phyloP scores from a whole-genome alignment of 2,113 vertebrate genomes.

The Antechinus stuartii region DNA sequence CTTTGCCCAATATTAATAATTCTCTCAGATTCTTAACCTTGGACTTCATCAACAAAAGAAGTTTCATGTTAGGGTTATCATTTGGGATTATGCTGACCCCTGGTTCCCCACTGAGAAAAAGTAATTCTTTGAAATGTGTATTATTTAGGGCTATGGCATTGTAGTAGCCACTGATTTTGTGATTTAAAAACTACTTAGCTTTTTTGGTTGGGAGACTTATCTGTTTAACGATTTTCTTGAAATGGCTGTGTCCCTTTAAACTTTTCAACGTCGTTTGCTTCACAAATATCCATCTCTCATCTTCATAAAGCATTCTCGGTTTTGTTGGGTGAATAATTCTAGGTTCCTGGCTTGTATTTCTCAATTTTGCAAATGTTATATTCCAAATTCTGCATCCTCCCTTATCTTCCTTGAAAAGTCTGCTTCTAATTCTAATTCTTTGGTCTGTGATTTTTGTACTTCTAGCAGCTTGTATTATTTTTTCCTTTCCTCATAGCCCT shows the following conservation, averaged over 20 bases:
- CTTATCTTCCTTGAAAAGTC: neutral
- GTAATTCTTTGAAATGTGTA: neutral
- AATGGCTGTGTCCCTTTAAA: neutral
- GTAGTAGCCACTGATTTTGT: neutral
- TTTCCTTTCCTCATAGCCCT: neutral
- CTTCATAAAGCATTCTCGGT: neutral
- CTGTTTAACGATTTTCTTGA: neutral
- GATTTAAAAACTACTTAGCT: neutral
- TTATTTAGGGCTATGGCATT: neutral
- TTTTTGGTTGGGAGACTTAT: neutral
- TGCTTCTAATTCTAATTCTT: neutral
- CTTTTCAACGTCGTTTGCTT: neutral
- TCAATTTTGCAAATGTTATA: neutral
- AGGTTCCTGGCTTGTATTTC: neutral
- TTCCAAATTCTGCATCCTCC: conserved; percentile 3
- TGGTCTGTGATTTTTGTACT: neutral
- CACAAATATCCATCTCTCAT: neutral
- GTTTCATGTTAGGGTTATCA: neutral
- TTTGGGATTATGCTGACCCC: neutral
- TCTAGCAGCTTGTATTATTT: neutral
- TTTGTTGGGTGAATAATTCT: conserved; percentile 1
- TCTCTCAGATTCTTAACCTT: neutral
- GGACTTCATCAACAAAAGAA: neutral
- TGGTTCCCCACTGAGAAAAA: neutral
- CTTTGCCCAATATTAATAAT: neutral